phyloP scores from a whole-genome alignment of 2,888 invertebrate genomes.

The Agonum fuliginosum region DNA sequence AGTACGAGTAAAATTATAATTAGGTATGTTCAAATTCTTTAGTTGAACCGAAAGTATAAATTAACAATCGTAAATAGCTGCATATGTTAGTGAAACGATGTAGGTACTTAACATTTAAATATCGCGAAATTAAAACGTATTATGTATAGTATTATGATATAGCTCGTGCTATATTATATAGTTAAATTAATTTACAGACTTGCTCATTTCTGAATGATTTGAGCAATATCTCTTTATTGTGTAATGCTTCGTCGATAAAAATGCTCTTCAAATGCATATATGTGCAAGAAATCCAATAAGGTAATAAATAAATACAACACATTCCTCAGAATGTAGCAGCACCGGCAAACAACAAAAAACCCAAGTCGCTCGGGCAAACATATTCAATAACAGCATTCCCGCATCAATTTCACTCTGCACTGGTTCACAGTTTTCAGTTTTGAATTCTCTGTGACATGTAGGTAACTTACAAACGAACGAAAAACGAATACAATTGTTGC shows the following conservation, averaged over 20 bases:
- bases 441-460: neutral
- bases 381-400: slow-evolving; percentile 54
- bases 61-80: no score
- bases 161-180: no score
- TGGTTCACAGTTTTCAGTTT: neutral
- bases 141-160: no score
- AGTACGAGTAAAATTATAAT: no score
- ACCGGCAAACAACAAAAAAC: slow-evolving; percentile 1
- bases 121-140: no score
- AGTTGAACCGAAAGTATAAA: no score
- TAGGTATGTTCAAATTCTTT: no score
- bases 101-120: no score
- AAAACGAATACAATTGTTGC: slow-evolving; percentile 36
- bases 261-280: neutral
- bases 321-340: slow-evolving; percentile 18
- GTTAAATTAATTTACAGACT: no score
- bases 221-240: no score
- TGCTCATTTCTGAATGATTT: no score
- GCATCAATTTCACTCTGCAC: slow-evolving; percentile 37
- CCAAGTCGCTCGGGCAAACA: slow-evolving; percentile 28
- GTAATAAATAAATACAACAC: slow-evolving; percentile 39
- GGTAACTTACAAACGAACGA: neutral
- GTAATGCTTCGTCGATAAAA: slow-evolving; percentile 9
- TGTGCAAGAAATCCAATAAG: slow-evolving; percentile 30
- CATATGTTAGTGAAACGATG: no score